Evolutionary conservation across 1,140 invertebrate species (phyloP), one percentile per base, ranked within the genome.

Genomic region (Leptinotarsa lineolata): DNA sequence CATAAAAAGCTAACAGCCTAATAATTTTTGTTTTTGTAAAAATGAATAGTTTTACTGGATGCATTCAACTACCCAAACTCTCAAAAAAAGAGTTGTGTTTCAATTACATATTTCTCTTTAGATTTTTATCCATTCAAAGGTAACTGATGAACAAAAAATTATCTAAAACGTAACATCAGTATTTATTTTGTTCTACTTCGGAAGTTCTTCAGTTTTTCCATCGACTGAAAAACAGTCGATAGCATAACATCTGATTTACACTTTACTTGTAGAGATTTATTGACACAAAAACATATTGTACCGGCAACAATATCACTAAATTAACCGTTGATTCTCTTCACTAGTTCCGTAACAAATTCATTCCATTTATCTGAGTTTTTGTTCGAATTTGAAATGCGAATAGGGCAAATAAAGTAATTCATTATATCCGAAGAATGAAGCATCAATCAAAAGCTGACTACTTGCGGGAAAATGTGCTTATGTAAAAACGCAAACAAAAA

Each of bases 311-410:
- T 54, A 54, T 54, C 48, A 54, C 15, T 54, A 54, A 54, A 54
- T 54, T 54, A 54, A 13, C 13, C 15, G 3, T 54, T 18, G 48
- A n/a, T 54, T 54, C 48, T 54, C 48, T 54, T 54, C 48, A 54
- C 15, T 54, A 18, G 48, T 54, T 54, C 6, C 48, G 48, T 54
- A 54, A 54, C 48, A 54, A 13, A 54, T 13, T 46, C 45, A 46
- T 13, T 54, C 48, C 48, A 54, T 54, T 16, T n/a, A 54, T 54
- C 48, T 54, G 13, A 54, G 48, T 54, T 54, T 54, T 54, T 54
- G 16, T 54, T 54, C 48, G 48, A 54, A 54, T 54, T 54, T 54
- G 48, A 54, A 54, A 54, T 54, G 48, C 48, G n/a, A 54, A 54
- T 18, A 13, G 15, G 48, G 48, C 48, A 16, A 13, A 54, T 54